Evolutionary conservation across 2,797 vertebrate species (phyloP).

Genomic region (Helicolenus hilgendorfi): DNA sequence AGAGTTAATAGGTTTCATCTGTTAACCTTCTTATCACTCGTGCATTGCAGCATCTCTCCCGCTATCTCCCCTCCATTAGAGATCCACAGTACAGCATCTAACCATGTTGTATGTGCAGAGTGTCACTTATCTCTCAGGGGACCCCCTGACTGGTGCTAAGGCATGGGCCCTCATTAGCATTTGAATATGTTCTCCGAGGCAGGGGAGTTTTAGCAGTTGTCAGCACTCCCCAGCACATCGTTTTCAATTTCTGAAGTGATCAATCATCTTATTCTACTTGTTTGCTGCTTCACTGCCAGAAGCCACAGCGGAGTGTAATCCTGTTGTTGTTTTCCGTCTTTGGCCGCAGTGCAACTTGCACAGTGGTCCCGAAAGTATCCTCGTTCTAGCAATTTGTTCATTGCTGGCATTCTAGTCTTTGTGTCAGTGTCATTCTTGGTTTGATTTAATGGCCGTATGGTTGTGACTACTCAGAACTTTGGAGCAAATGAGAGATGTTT

Average conservation of each 20-base stretch:
- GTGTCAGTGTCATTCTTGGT: constrained; percentile 22
- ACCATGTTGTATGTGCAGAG: constrained; percentile 59
- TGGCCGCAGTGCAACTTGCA: constrained; percentile 49
- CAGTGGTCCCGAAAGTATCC: constrained; percentile 20
- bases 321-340: constrained; percentile 51
- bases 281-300: constrained; percentile 72
- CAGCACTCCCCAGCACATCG: constrained; percentile 82
- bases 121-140: constrained; percentile 76
- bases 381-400: constrained; percentile 45
- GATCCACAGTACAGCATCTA: constrained; percentile 60
- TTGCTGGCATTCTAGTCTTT: constrained; percentile 13
- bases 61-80: constrained; percentile 20
- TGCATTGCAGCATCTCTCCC: constrained; percentile 33
- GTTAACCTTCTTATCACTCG: constrained; percentile 49
- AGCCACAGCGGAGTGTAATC: constrained; percentile 57
- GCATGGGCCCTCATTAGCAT: constrained; percentile 70
- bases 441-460: not conserved
- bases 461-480: not conserved
- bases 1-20: constrained; percentile 28
- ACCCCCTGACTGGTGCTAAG: constrained; percentile 53
- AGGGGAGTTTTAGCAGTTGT: constrained; percentile 77
- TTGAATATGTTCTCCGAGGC: constrained; percentile 74
- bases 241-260: constrained; percentile 84
- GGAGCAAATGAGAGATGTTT: not conserved
- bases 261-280: constrained; percentile 81